Conservation (phyloP, 1,140 invertebrate genomes). For the Lepidostoma basale region DNA sequence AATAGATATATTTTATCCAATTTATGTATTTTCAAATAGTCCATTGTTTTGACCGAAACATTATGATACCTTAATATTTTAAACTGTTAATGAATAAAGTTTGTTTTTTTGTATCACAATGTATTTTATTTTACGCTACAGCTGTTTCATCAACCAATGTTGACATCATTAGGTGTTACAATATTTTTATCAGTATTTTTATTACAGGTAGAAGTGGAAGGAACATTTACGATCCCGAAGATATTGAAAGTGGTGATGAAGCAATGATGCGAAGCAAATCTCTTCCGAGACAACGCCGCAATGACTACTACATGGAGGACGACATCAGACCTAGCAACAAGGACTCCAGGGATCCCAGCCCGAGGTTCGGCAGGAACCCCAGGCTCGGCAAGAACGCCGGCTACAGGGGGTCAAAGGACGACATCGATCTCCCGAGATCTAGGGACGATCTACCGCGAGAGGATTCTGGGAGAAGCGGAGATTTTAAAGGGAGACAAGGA, state of each 20-base stretch:
- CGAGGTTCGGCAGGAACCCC: conserved; percentile 25
- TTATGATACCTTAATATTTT: too few relatives aligned
- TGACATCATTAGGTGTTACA: neutral
- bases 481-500: conserved; percentile 7
- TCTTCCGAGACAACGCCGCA: conserved; percentile 37
- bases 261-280: conserved; percentile 38
- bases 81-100: too few relatives aligned
- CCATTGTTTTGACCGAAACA: too few relatives aligned
- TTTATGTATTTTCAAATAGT: too few relatives aligned
- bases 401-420: neutral
- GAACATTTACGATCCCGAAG: conserved; percentile 30
- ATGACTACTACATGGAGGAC: conserved; percentile 34
- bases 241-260: conserved; percentile 35
- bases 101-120: too few relatives aligned
- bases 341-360: conserved; percentile 30
- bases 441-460: conserved; percentile 26
- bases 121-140: too few relatives aligned
- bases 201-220: conserved; percentile 7
- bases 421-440: conserved; percentile 17
- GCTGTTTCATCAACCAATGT: too few relatives aligned
- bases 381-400: neutral
- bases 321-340: conserved; percentile 13
- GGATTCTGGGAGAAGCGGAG: conserved; percentile 17
- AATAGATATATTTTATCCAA: too few relatives aligned
- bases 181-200: neutral